Evolutionary conservation across 1,140 invertebrate genomes (phyloP), one percentile per base, ranked within the genome.

Genomic region (Coptotermes formosanus): DNA sequence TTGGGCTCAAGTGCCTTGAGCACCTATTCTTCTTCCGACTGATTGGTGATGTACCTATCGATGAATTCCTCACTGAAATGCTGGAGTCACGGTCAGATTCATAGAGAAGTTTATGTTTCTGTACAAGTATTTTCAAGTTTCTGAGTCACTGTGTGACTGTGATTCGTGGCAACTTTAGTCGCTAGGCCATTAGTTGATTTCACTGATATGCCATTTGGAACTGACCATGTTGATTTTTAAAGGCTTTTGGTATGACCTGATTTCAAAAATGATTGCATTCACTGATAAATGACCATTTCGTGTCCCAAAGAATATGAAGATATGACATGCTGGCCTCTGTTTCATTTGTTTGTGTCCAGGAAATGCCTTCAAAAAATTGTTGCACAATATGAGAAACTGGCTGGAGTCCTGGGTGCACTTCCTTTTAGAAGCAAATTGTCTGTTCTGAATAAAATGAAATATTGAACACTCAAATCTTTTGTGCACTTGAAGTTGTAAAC

Each of bases 1-100:
- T 99, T 89, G 98, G 97, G 52, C 93, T 99, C 30, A 99, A 99
- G 92, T 99, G 98, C 92, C 92, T 97, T 88, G 98, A 99, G 90
- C 97, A 99, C 92, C 92, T 99, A 82, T 99, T 98, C 92, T 98
- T 98, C 92, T 98, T 98, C 92, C 96, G 97, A 90, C 92, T 99
- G 69, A 96, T 98, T 88, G 96, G 94, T 64, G 97, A 98, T 88
- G 93, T 93, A 84, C 94, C 93, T 82, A 93, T 96, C 88, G 93
- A 95, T 87, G 92, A 92, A n/a, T 95, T 95, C 90, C 93, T 96
- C 86, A 93, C 93, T 87, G 94, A 96, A 88, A 94, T 95, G 91
- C 91, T 96, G 52, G 94, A 95, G 88, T 92, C 93, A 81, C 91
- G 93, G 7, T 89, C 91, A 52, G 92, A 93, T 87, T 89, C 91